Conservation (phyloP, 1,140 invertebrate genomes). For the Frieseomelitta varia region DNA sequence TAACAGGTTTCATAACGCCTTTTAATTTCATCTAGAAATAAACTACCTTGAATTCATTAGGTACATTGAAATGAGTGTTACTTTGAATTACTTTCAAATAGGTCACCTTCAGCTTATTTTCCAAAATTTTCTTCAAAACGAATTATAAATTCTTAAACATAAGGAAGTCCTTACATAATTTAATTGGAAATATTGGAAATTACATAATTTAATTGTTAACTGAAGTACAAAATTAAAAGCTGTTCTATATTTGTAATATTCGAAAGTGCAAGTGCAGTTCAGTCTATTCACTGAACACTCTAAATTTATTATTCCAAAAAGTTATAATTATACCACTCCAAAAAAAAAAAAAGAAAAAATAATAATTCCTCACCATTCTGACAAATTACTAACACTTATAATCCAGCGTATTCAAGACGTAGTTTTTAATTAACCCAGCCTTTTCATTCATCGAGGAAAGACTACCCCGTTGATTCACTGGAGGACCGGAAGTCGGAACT, state of each 20-base stretch:
- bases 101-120: background rate
- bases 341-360: no score
- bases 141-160: no score
- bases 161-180: no score
- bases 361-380: background rate
- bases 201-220: no score
- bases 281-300: background rate
- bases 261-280: background rate
- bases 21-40: background rate
- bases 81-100: background rate
- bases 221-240: no score
- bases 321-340: background rate
- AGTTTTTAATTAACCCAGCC: slow-evolving; percentile 37
- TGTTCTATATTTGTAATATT: no score
- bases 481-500: slow-evolving; percentile 46
- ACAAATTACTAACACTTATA: background rate
- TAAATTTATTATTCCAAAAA: background rate
- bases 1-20: background rate
- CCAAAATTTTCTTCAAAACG: no score
- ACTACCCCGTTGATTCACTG: background rate
- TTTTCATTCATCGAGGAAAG: slow-evolving; percentile 5
- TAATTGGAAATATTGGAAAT: no score
- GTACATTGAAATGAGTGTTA: no score
- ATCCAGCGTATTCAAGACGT: background rate
- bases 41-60: background rate